Base-by-base conservation (phyloP, 2,888 invertebrate species). In the Onchidella celtica region DNA sequence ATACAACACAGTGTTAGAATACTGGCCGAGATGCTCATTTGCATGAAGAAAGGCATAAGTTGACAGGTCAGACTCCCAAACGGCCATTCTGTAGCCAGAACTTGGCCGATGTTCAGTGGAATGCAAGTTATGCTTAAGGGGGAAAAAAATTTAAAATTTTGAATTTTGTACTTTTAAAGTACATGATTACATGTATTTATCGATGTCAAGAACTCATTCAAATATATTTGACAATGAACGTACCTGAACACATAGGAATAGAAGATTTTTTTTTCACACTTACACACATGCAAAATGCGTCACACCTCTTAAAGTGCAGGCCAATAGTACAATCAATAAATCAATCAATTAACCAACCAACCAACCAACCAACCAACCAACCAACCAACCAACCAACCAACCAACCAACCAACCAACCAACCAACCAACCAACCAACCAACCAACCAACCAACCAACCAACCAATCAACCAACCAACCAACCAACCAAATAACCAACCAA, bases 1-100 rank as follows among this genome's bases (percentile, higher is more conserved):
- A 69, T 68, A 32, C 69, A 78, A 55, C 78, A 69, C 69, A 78
- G n/a, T 24, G 69, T 78, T 4, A 78, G 66, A 24, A 36, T 61
- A 40, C 38, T 69, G 69, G 69, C 55, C 2, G 57, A 38, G 24
- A 57, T 66, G 57, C 38, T 59, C 24, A 68, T 1, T 27, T 78
- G 57, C 69, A 70, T 78, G 59, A 78, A 68, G 38, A 78, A 78
- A 3, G 78, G 69, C 34, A 78, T 9, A 0, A 59, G 29, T 14
- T 59, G 69, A 34, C 78, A 78, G 27, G 69, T 27, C 14, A 59
- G 9, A 11, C 55, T 38, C 17, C 78, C 78, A 11, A 69, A 38
- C 9, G 47, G 55, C 69, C 69, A 78, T 4, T 78, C 78, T 9
- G 69, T 59, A 27, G 29, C 63, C 47, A 69, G 27, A 6, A n/a